Percentiles rank a stretch among this genome's conserved stretches.
Conservation (phyloP, 2,888 invertebrate genomes). For the Yponomeuta evonymella region DNA sequence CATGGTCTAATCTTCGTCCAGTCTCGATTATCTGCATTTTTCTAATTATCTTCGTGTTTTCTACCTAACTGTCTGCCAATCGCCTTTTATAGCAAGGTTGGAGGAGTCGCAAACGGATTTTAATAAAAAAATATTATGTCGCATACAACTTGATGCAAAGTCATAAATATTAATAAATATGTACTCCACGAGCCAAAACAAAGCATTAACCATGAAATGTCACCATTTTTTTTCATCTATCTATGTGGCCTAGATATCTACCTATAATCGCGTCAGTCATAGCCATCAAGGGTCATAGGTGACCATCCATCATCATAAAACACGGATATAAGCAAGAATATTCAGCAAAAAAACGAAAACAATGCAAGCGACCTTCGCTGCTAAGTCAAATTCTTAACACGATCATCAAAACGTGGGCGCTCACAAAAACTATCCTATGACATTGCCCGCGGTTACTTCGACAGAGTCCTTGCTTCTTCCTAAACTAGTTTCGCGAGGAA, state of each 20-base stretch:
- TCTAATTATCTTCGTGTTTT: neutral
- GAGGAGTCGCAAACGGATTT: too few relatives aligned
- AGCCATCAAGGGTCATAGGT: slow-evolving; percentile 8
- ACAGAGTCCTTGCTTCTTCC: slow-evolving; percentile 44
- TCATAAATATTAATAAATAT: neutral
- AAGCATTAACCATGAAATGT: neutral
- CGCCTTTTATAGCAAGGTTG: neutral
- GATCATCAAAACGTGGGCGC: slow-evolving; percentile 51
- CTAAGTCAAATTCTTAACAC: slow-evolving; percentile 67
- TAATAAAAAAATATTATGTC: too few relatives aligned
- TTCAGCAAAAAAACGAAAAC: slow-evolving; percentile 45
- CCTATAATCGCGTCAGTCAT: neutral
- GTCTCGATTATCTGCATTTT: neutral
- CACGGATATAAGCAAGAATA: slow-evolving; percentile 9
- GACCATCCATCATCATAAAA: slow-evolving; percentile 6
- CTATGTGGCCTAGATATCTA: neutral
- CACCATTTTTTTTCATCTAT: neutral
- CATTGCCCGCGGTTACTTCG: slow-evolving; percentile 45
- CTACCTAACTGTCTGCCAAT: neutral
- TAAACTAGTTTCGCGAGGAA: slow-evolving; percentile 33
- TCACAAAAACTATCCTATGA: slow-evolving; percentile 74
- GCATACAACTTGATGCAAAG: neutral
- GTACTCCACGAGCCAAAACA: neutral
- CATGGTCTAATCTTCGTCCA: neutral
- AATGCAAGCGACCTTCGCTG: slow-evolving; percentile 65